Base-by-base conservation (phyloP, 2,888 invertebrate species). In the Lasioglossum leucozonium region DNA sequence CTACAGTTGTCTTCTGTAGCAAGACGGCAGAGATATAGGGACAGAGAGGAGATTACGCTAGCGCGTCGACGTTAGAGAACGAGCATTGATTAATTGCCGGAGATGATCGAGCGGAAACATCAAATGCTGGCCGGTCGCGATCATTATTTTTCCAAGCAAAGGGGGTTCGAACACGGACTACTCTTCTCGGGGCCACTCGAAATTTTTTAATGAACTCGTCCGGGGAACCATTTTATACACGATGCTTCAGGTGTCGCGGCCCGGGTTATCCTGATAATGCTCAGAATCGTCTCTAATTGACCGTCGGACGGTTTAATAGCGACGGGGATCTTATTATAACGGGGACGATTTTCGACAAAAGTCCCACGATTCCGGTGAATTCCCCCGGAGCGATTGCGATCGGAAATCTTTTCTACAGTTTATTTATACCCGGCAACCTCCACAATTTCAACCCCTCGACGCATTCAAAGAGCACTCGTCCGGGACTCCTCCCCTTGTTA, bases 1-100 rank as follows among this genome's bases (percentile, higher is more conserved):
- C 69, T 11, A 30, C 30, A 30, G 55, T 51, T 42, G 65, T 72
- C 30, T 80, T 79, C 58, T 81, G 65, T 79, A 22, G 22, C 58
- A 44, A 44, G 79, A 75, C 42, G 26, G 72, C 73, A 81, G 78
- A 76, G 81, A 80, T 13, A 72, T 87, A 84, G n/a, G n/a, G 79
- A 85, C 47, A 18, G 37, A 34, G 34, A 51, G 2, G 22, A 26
- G 22, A 67, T 67, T 74, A 62, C 62, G 37, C 37, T 74, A 34
- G 34, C 82, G 79, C 91, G 84, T 89, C 88, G 88, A 88, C 72
- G 82, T 74, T 78, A 62, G 30, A 34, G 51, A 84, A 42, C 79
- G 77, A 65, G 75, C 75, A 89, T 86, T 90, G 89, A 92, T 92
- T 91, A 93, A 93, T 92, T 90, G 86, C 87, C 85, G 85, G 87